These are phyloP conservation scores for Phortica okadai DNA, from an alignment of 2,888 invertebrate genomes.

Conservation along the genomic window DNA sequence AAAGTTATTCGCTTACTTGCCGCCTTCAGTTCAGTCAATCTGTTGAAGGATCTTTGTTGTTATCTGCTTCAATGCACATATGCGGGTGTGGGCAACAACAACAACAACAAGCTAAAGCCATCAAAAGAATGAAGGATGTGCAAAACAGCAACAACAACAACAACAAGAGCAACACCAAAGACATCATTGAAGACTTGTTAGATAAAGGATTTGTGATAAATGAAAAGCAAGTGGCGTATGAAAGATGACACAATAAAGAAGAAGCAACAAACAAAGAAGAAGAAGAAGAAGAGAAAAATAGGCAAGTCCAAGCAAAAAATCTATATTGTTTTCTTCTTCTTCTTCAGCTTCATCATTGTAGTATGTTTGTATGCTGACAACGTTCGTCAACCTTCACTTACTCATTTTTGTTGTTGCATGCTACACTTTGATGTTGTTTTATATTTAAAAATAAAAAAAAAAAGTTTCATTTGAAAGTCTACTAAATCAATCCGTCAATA, in stretches of 20 bases:
- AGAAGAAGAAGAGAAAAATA: slow-evolving; percentile 24
- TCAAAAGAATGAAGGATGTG: neutral
- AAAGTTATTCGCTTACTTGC: slow-evolving; percentile 61
- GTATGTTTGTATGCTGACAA: neutral
- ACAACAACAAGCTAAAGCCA: neutral
- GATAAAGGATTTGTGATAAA: slow-evolving; percentile 70
- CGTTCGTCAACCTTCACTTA: neutral
- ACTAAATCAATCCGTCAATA: too few relatives aligned
- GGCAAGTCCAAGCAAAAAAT: slow-evolving; percentile 26
- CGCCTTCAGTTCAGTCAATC: slow-evolving; percentile 68
- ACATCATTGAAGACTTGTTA: slow-evolving; percentile 53
- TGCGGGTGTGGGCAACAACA: slow-evolving; percentile 55
- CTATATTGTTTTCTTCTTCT: slow-evolving; percentile 42
- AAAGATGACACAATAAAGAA: slow-evolving; percentile 53
- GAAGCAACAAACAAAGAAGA: slow-evolving; percentile 53
- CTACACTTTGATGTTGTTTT: too few relatives aligned
- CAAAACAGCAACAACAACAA: neutral
- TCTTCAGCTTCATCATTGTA: slow-evolving; percentile 1
- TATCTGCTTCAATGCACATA: slow-evolving; percentile 71
- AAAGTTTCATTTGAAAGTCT: too few relatives aligned
- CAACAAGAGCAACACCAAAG: neutral
- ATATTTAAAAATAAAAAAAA: too few relatives aligned
- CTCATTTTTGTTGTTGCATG: neutral
- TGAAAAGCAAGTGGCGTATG: slow-evolving; percentile 67
- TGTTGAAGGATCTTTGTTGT: slow-evolving; percentile 74